Evolutionary conservation across 1,140 invertebrate genomes (phyloP).

Genomic region (Drosophila grimshawi): DNA sequence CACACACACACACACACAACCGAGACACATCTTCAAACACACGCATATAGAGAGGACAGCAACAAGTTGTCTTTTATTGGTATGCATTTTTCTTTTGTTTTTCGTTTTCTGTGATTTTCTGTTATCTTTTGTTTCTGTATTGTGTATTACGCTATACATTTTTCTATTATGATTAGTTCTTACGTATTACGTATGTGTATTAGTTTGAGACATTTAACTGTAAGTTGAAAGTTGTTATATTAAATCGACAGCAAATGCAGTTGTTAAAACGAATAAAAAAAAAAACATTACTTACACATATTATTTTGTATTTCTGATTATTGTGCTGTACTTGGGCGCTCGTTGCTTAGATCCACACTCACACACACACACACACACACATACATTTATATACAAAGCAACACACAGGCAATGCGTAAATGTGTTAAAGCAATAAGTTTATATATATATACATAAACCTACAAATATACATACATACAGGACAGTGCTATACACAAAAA

Average conservation of each 20-base stretch:
- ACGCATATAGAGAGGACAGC: constrained; percentile 34
- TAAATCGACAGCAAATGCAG: constrained; percentile 23
- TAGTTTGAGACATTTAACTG: constrained; percentile 23
- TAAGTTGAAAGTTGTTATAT: constrained; percentile 44
- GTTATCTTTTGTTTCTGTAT: constrained; percentile 42
- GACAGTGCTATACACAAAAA: constrained; percentile 57
- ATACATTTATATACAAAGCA: constrained; percentile 47
- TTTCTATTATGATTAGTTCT: constrained; percentile 54
- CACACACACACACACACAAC: constrained; percentile 25
- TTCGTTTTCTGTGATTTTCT: constrained; percentile 55
- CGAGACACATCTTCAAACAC: constrained; percentile 32
- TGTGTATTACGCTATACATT: constrained; percentile 51
- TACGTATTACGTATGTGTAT: constrained; percentile 50
- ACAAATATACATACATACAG: constrained; percentile 77
- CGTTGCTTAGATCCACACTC: constrained; percentile 49
- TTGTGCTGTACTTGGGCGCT: constrained; percentile 46
- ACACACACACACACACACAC: constrained; percentile 32
- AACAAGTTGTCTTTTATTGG: constrained; percentile 50
- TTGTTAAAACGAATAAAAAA: constrained; percentile 38
- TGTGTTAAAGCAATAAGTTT: constrained; percentile 71
- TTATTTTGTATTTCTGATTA: constrained; percentile 34
- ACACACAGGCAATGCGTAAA: constrained; percentile 50
- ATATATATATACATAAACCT: constrained; percentile 74
- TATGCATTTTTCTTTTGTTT: constrained; percentile 52
- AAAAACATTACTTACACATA: constrained; percentile 42